Evolutionary conservation across 2,888 invertebrate genomes (phyloP), one percentile per base, ranked within the genome.

Genomic region (Prostheceraeus crozeri): DNA sequence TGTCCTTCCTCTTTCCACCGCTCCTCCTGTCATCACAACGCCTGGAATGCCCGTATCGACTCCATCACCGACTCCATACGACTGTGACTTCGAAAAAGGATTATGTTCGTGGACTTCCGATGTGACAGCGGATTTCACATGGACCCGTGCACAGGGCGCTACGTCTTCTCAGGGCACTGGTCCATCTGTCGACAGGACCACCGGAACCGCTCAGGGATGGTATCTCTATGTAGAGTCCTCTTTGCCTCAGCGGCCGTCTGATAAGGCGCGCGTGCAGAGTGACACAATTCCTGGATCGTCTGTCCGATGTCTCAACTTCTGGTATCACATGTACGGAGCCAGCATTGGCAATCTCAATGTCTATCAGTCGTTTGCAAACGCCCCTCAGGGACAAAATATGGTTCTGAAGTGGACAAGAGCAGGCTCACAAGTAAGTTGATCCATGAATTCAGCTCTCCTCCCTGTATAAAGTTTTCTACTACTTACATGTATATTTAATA

Each of bases 21-120:
- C 36, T 28, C n/a, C n/a, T n/a, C 30, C 23, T 8, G 11, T 14
- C 25, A 55, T 64, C 23, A 61, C 63, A 3, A 57, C 57, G 1
- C n/a, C n/a, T n/a, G n/a, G n/a, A n/a, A 56, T 33, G 1, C 30
- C 57, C 14, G 10, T 64, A 27, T 61, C 63, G 2, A 57, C 57
- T 1, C n/a, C n/a, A n/a, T 28, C 63, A 16, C 62, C 46, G 1
- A 25, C 57, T 16, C 11, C 56, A 25, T 36, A 57, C 19, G 64
- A 61, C 27, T 64, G 64, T 54, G 30, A 64, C 45, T 64, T 64
- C 40, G 72, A 72, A 61, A 60, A 61, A 2, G 66, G 65, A 54
- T 51, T 65, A 21, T 73, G 73, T 55, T 60, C 57, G 4, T 73
- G 69, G 68, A 63, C 54, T 3, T 68, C 70, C 59, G 68, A 68